These are phyloP conservation scores for Petrocephalus schoutedeni DNA, from an alignment of 2,797 vertebrate species.

Conservation along the genomic window DNA sequence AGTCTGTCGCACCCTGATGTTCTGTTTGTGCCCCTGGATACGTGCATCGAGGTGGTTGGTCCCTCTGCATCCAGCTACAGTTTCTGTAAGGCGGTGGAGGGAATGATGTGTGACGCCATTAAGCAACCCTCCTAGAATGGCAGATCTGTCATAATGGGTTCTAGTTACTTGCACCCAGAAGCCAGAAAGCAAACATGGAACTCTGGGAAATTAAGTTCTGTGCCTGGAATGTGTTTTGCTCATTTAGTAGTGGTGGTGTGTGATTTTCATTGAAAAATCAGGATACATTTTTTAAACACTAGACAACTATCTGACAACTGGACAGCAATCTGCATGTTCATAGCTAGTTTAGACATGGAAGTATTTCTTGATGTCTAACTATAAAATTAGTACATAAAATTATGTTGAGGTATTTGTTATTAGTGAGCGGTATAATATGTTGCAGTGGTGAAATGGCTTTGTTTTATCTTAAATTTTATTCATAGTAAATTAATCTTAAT, in stretches of 20 bases:
- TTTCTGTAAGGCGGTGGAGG: not conserved
- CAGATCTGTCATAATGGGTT: not conserved
- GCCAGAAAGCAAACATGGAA: not conserved
- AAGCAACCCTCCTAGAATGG: not conserved
- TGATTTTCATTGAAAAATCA: constrained; percentile 10
- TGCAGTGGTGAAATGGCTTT: not conserved
- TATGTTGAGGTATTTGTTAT: not conserved
- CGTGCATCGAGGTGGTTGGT: constrained; percentile 35
- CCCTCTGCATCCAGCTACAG: accelerated
- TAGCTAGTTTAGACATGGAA: not conserved
- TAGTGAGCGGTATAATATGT: not conserved
- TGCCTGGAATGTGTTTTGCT: not conserved
- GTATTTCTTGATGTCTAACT: not conserved
- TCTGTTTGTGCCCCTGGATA: constrained; percentile 27
- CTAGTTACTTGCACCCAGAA: not conserved
- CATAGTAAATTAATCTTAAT: not conserved
- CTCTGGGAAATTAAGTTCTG: not conserved
- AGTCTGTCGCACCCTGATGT: accelerated
- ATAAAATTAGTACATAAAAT: not conserved
- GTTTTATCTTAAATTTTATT: not conserved
- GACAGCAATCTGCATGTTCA: not conserved
- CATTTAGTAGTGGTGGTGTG: not conserved
- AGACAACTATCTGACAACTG: not conserved
- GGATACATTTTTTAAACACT: not conserved
- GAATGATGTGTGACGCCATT: not conserved